Evolutionary conservation across 2,113 vertebrate genomes (phyloP), one percentile per base, ranked within the genome.

Genomic region (Periophthalmus modestus): DNA sequence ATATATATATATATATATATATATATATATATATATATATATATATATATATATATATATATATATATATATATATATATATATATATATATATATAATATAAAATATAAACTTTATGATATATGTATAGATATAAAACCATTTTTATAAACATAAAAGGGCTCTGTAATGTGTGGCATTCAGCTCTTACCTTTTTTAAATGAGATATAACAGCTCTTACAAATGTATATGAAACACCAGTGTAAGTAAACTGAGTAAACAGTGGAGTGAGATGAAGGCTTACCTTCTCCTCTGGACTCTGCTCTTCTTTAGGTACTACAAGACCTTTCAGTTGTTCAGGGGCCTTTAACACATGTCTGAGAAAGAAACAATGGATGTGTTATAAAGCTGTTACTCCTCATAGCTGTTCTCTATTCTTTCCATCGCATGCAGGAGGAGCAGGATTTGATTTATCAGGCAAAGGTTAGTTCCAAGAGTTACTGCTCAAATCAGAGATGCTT

Each of bases 261-360:
- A n/a, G n/a, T n/a, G n/a, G n/a, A 58, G 21, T 12, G 9, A 58
- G 2, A 12, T 58, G 52, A 46, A 73, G 65, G 39, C 81, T 84
- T 87, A 95, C 94, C 89, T 54, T 81, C 55, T 82, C 74, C 62
- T 82, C 59, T 5, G n/a, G 75, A 5, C 39, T 74, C 62, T 75
- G 71, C 39, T 83, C 83, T 68, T 72, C 75, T 28, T 87, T 89
- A 13, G 81, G 62, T 36, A 61, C 77, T 52, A 89, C 82, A 19
- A 78, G 2, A 36, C 85, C 85, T 68, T 55, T 77, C 66, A 61
- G 77, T 24, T 69, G 76, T 11, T 87, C 91, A 19, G 71, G 77
- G 75, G 73, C 36, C 61, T 81, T 92, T 62, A 85, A 69, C 16
- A 74, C 39, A 68, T 82, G 87, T 67, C 94, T 95, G 75, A 15